phyloP scores from a whole-genome alignment of 92 coral and sea anemone genomes.

The Porites divaricata region DNA sequence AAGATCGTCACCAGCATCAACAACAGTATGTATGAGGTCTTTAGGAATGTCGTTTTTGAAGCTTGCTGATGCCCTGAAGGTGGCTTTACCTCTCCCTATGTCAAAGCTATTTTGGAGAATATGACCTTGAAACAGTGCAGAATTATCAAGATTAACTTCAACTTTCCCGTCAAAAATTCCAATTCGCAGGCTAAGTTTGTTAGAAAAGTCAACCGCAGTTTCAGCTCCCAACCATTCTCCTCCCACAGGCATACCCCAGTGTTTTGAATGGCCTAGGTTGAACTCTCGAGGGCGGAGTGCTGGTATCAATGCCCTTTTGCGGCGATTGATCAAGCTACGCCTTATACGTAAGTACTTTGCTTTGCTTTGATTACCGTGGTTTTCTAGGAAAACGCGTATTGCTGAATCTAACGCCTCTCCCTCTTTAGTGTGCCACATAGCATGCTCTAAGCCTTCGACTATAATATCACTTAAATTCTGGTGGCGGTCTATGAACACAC shows the following conservation, averaged over 20 bases:
- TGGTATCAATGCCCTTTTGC: constrained; percentile 83
- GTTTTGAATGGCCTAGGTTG: constrained; percentile 66
- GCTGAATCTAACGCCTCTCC: constrained; percentile 81
- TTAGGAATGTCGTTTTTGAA: constrained; percentile 87
- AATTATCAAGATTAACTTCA: constrained; percentile 80
- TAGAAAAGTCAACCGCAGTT: constrained; percentile 68
- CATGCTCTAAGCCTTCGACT: constrained; percentile 76
- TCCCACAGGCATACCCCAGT: constrained; percentile 76
- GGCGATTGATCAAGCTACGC: constrained; percentile 56
- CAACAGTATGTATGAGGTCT: constrained; percentile 79
- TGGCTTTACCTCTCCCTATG: constrained; percentile 77
- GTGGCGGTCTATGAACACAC: constrained; percentile 81
- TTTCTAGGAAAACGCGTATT: constrained; percentile 73
- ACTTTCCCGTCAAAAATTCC: constrained; percentile 86
- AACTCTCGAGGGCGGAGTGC: constrained; percentile 83
- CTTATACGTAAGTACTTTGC: constrained; percentile 59
- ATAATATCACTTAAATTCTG: constrained; percentile 58
- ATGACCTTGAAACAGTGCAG: constrained; percentile 73
- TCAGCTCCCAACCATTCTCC: constrained; percentile 87
- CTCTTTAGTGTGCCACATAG: constrained; percentile 73
- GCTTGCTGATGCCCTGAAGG: constrained; percentile 78
- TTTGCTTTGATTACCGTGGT: constrained; percentile 75
- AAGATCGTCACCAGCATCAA: constrained; percentile 67
- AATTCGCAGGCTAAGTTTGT: constrained; percentile 70
- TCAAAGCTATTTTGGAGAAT: constrained; percentile 72